phyloP scores from a whole-genome alignment of 2,888 invertebrate species.

The Xestia rhomboidea region DNA sequence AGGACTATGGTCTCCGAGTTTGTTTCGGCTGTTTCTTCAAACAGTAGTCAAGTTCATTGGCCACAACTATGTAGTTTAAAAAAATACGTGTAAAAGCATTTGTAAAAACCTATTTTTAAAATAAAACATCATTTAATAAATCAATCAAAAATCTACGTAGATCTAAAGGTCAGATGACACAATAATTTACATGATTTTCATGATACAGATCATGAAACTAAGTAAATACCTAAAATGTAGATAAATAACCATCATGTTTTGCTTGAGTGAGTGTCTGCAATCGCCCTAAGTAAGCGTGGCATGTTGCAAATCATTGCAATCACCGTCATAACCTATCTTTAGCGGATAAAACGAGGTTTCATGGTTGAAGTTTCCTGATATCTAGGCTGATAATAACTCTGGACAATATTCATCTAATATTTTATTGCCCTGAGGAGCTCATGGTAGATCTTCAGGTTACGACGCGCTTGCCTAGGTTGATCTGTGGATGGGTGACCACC shows the following conservation, averaged over 20 bases:
- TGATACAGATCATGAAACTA: no score
- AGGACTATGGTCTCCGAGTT: no score
- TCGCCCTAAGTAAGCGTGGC: conserved; percentile 27
- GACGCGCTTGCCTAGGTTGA: background rate
- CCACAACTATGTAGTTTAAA: no score
- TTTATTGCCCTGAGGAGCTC: background rate
- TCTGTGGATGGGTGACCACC: background rate
- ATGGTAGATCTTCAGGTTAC: background rate
- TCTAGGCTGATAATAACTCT: background rate
- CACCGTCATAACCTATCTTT: conserved; percentile 15
- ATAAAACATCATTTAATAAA: no score
- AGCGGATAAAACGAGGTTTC: conserved; percentile 30
- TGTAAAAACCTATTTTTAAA: no score
- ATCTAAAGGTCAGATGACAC: no score
- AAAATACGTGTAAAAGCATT: no score
- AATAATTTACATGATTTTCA: no score
- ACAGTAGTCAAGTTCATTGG: no score
- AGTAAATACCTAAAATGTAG: background rate
- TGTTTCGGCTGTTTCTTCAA: no score
- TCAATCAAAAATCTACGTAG: no score
- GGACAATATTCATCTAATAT: background rate
- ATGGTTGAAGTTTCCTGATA: conserved; percentile 2
- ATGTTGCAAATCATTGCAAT: conserved; percentile 24
- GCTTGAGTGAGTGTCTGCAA: conserved; percentile 35
- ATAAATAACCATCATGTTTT: conserved; percentile 17